Evolutionary conservation across 2,113 vertebrate genomes (phyloP).

Genomic region (Equus quagga): DNA sequence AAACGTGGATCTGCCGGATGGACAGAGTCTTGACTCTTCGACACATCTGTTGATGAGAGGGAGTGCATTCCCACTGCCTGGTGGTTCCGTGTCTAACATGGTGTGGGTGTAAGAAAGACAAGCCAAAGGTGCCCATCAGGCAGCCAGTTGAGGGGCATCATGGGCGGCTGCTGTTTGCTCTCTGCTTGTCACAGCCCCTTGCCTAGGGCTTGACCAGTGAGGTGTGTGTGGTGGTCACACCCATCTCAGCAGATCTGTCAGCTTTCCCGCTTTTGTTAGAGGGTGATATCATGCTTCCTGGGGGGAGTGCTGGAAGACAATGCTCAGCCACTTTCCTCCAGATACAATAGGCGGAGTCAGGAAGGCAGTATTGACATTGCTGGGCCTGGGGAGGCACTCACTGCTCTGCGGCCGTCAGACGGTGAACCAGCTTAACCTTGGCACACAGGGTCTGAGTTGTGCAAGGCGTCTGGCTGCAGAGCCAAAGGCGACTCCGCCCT

Average conservation of each 20-base stretch:
- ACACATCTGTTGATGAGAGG: background rate
- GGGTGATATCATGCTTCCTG: slow-evolving; percentile 92
- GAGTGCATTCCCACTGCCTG: background rate
- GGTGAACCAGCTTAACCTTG: slow-evolving; percentile 85
- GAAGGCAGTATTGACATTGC: slow-evolving; percentile 89
- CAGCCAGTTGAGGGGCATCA: background rate
- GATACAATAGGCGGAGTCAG: slow-evolving; percentile 89
- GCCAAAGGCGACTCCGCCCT: slow-evolving; percentile 85
- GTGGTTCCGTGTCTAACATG: background rate
- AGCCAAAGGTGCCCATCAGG: background rate
- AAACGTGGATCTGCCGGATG: background rate
- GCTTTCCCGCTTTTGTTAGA: slow-evolving; percentile 92
- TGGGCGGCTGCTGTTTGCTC: background rate
- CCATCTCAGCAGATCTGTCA: slow-evolving; percentile 89
- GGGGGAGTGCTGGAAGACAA: slow-evolving; percentile 88
- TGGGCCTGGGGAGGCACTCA: slow-evolving; percentile 76
- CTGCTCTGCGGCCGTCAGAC: slow-evolving; percentile 58
- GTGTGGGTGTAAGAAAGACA: background rate
- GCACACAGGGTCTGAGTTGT: slow-evolving; percentile 56
- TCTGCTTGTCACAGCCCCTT: slow-evolving; percentile 68
- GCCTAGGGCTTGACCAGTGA: slow-evolving; percentile 75
- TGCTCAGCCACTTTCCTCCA: slow-evolving; percentile 85
- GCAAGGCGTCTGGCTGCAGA: slow-evolving; percentile 81
- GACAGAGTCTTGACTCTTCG: background rate
- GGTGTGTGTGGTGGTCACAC: slow-evolving; percentile 87